Base-by-base conservation (phyloP, 2,888 invertebrate genomes). In the Kuschelorhynchus macadamiae region DNA sequence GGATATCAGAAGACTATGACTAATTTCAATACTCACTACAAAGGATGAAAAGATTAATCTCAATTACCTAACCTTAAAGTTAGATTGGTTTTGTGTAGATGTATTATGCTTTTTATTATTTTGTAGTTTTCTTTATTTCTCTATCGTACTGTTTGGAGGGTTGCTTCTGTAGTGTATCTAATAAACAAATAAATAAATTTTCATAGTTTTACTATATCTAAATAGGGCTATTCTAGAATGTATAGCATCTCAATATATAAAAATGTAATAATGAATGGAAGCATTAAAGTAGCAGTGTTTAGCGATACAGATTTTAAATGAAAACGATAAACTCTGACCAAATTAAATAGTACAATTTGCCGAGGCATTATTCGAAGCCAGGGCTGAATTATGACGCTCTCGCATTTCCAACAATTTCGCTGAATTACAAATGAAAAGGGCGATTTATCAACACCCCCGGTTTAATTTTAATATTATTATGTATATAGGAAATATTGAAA, bases 301-400 rank as follows among this genome's bases (percentile, higher is more conserved):
- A 47, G 42, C 46, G 42, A 59, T 59, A 57, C 46, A 17, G 11
- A 47, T 59, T 59, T 36, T 32, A 59, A 59, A 59, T 47, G 59
- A 59, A 59, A 59, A 59, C 59, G 59, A 59, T 59, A 59, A 59
- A 59, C 59, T 59, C 46, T 59, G 59, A 46, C 46, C 33, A 59
- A 59, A 59, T 59, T 59, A 59, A 59, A 59, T 59, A 59, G 44
- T 59, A 59, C 59, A 59, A 59, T 59, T 59, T 59, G 59, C 59
- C 47, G 36, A 18, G 36, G 59, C 59, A 59, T 59, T 59, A 59
- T 47, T 47, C 47, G 59, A 21, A 46, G 47, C 32, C 33, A 17
- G 41, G 55, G 25, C 41, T 55, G 41, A 55, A 17, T 36, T 39
- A 39, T 41, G 55, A 39, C 55, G 25, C 21, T 7, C 41, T 14